Evolutionary conservation across 2,888 invertebrate genomes (phyloP).

Genomic region (Drosophila tanythrix): DNA sequence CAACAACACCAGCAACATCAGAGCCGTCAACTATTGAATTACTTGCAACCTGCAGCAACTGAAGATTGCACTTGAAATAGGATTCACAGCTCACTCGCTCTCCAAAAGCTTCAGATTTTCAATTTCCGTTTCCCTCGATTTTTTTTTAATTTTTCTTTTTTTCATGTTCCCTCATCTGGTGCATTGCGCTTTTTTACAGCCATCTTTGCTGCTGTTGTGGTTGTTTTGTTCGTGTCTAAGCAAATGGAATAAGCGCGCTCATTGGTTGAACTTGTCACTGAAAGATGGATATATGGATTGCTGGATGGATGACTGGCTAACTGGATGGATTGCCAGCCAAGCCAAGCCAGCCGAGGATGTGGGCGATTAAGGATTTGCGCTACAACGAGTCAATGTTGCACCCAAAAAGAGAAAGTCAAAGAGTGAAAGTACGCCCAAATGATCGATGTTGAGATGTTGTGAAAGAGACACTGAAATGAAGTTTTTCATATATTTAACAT

Average conservation of each 20-base stretch:
- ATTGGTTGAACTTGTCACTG: constrained; percentile 72
- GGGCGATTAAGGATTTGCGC: constrained; percentile 53
- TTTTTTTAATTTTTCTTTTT: constrained; percentile 38
- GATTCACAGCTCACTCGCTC: constrained; percentile 81
- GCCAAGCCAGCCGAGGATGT: constrained; percentile 32
- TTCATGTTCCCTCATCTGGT: not conserved
- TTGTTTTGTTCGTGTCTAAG: constrained; percentile 74
- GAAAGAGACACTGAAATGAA: not conserved
- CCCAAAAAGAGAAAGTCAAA: constrained; percentile 29
- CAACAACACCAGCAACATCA: constrained; percentile 24
- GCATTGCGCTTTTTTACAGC: constrained; percentile 17
- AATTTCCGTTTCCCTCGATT: constrained; percentile 73
- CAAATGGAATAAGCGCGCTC: constrained; percentile 79
- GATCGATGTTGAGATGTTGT: constrained; percentile 9
- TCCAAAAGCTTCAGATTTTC: constrained; percentile 78
- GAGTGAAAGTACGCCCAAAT: constrained; percentile 38
- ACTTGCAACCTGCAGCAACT: constrained; percentile 74
- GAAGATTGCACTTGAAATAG: constrained; percentile 81
- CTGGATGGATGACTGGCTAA: constrained; percentile 19
- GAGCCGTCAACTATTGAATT: constrained; percentile 79
- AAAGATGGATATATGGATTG: constrained; percentile 54
- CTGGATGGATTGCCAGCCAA: constrained; percentile 7
- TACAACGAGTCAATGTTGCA: constrained; percentile 30
- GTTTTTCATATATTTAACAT: not conserved
- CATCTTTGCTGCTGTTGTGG: constrained; percentile 30